A percentile compares a stretch with the other conserved stretches of the same genome.
These are phyloP conservation scores for Caiman crocodilus DNA, from an alignment of 2,797 vertebrate species.

Conservation along the genomic window DNA sequence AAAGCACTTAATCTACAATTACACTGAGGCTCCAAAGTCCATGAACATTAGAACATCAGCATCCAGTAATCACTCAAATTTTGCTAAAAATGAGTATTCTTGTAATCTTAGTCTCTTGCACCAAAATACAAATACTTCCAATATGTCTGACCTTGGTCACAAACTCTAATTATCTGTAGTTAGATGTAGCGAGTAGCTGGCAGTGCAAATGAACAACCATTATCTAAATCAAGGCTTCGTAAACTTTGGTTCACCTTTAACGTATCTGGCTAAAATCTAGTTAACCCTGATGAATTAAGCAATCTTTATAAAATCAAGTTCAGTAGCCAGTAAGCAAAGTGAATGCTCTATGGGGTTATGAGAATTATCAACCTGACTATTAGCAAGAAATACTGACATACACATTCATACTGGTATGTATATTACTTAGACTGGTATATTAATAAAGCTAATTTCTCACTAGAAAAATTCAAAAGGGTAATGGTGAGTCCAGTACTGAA, in stretches of 20 bases:
- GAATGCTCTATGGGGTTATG: conserved; percentile 41
- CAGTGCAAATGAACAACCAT: conserved; percentile 13
- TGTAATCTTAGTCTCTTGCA: not conserved
- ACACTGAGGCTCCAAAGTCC: not conserved
- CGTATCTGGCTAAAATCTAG: conserved; percentile 34
- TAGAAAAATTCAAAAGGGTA: conserved; percentile 50
- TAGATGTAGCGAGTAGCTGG: conserved; percentile 1
- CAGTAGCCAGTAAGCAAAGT: conserved; percentile 37
- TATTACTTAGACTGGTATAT: conserved; percentile 41
- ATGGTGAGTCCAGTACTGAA: conserved; percentile 23
- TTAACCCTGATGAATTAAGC: conserved; percentile 61
- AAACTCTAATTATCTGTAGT: conserved; percentile 38
- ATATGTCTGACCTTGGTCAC: conserved; percentile 3
- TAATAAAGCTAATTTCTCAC: conserved; percentile 52
- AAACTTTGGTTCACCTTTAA: conserved; percentile 45
- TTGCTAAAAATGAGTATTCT: not conserved
- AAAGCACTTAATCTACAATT: conserved; percentile 47
- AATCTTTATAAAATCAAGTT: conserved; percentile 63
- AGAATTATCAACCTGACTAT: conserved; percentile 32
- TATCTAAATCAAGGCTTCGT: conserved; percentile 4
- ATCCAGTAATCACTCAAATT: conserved; percentile 1
- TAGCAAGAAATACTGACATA: conserved; percentile 45
- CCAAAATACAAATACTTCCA: conserved; percentile 16
- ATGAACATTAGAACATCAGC: not conserved
- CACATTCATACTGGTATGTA: conserved; percentile 36